These are phyloP conservation scores for Ridgeia piscesae DNA, from an alignment of 1,140 invertebrate genomes.

Conservation along the genomic window DNA sequence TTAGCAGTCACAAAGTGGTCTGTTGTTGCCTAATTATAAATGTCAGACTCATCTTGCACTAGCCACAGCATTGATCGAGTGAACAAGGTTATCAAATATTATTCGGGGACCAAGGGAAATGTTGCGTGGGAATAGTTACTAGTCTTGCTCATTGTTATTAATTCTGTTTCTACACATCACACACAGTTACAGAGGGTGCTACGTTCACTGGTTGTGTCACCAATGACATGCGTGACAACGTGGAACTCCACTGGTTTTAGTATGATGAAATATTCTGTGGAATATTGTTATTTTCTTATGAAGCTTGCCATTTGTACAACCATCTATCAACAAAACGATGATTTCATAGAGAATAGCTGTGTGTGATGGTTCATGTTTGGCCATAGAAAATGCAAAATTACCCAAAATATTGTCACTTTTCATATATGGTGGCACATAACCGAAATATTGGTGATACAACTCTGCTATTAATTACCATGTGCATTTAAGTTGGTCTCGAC, in stretches of 20 bases:
- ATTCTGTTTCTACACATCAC: neutral
- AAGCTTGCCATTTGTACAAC: too few relatives aligned
- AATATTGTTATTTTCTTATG: neutral
- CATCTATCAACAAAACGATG: neutral
- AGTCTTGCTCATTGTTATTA: slow-evolving; percentile 1
- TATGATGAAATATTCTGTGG: neutral
- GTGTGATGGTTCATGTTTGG: neutral
- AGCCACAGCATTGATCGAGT: neutral
- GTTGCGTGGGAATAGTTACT: neutral
- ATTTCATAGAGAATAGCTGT: neutral
- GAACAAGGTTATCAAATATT: neutral
- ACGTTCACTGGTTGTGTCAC: neutral
- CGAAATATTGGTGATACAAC: neutral
- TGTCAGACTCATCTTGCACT: neutral
- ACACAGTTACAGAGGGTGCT: neutral
- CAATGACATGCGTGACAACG: neutral
- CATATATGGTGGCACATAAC: neutral
- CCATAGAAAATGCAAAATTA: neutral
- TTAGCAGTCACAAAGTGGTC: neutral
- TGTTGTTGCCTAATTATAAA: neutral
- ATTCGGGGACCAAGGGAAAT: neutral
- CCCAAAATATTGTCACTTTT: neutral
- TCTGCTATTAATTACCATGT: neutral
- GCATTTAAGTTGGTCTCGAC: neutral
- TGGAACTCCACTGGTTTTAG: neutral